These are phyloP conservation scores for Galeopterus variegatus DNA, from an alignment of 2,113 vertebrate genomes.

Conservation along the genomic window DNA sequence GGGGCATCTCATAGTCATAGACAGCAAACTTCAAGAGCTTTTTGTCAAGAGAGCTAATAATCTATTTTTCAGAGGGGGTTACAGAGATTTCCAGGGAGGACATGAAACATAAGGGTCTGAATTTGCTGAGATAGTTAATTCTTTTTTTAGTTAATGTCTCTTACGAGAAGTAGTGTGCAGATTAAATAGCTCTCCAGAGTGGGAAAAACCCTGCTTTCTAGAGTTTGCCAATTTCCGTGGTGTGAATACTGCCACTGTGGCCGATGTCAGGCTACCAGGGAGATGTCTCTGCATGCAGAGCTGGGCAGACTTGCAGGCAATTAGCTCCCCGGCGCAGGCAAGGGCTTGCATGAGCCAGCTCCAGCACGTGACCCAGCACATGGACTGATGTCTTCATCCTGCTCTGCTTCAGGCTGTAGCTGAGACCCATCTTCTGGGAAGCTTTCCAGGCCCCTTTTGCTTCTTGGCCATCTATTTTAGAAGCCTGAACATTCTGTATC, in stretches of 20 bases:
- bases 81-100: background rate
- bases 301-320: too few species aligned
- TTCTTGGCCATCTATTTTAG: background rate
- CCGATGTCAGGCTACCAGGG: background rate
- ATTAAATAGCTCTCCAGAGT: background rate
- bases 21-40: background rate
- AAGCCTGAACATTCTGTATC: background rate
- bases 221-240: background rate
- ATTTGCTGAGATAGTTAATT: background rate
- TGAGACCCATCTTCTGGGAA: background rate
- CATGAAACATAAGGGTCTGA: background rate
- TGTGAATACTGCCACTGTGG: background rate
- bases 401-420: background rate
- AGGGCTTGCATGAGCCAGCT: background rate
- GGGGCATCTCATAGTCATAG: background rate
- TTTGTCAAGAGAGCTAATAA: background rate
- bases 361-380: rapidly evolving
- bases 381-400: background rate
- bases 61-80: background rate
- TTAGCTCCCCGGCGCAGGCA: background rate
- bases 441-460: background rate
- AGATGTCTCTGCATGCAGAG: background rate
- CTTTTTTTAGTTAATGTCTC: background rate
- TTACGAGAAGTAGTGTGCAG: background rate
- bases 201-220: background rate